phyloP scores from a whole-genome alignment of 2,888 invertebrate species.

The Gryllus longicercus region DNA sequence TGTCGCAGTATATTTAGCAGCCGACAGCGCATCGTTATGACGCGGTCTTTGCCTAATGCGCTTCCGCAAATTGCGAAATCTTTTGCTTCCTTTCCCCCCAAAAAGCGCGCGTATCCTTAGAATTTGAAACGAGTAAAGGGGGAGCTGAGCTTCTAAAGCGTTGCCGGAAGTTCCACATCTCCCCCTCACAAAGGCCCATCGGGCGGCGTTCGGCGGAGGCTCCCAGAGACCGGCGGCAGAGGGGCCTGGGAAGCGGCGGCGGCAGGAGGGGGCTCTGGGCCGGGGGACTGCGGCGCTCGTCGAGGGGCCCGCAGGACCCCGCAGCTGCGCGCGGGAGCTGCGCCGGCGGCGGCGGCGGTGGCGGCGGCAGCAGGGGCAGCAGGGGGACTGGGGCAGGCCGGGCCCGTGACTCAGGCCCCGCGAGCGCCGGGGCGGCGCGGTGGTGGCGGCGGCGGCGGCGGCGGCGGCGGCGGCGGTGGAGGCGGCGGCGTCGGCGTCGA shows the following conservation, averaged over 20 bases:
- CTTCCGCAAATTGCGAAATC: not conserved
- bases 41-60: not conserved
- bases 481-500: not conserved
- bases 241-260: not conserved
- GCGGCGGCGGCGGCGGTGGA: not conserved
- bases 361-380: not conserved
- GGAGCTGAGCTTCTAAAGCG: not conserved
- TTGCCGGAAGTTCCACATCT: slow-evolving; percentile 7
- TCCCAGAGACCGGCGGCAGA: too few relatives aligned
- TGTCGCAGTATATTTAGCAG: too few relatives aligned
- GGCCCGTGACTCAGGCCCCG: not conserved
- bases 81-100: not conserved
- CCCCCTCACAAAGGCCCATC: not conserved
- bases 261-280: not conserved
- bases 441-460: not conserved
- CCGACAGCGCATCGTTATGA: too few relatives aligned
- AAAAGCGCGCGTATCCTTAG: not conserved
- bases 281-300: not conserved
- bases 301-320: not conserved
- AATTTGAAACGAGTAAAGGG: slow-evolving; percentile 5
- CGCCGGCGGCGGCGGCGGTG: not conserved
- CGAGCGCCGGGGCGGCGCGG: not conserved
- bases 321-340: not conserved
- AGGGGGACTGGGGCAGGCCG: not conserved
- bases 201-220: too few relatives aligned